These are phyloP conservation scores for Lampropteryx suffumata DNA, from an alignment of 2,888 invertebrate species.

Conservation along the genomic window DNA sequence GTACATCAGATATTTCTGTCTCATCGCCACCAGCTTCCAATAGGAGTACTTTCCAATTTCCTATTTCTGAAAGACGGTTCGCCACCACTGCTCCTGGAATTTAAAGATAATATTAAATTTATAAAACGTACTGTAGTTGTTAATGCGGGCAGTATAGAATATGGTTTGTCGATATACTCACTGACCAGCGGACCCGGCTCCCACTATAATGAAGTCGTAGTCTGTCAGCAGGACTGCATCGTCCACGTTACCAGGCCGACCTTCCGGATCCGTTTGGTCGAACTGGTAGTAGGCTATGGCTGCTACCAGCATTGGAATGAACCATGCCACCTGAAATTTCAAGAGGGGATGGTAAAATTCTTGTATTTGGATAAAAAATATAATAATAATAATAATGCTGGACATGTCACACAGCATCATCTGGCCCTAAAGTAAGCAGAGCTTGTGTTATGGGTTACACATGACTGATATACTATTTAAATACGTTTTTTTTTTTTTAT, in stretches of 20 bases:
- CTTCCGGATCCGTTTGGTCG: conserved; percentile 92
- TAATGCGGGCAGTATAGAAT: no score
- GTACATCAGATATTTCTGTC: conserved; percentile 95
- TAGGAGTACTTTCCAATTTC: conserved; percentile 90
- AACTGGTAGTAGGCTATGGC: conserved; percentile 94
- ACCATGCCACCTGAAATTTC: conserved; percentile 86
- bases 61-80: conserved; percentile 90
- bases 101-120: not conserved
- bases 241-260: conserved; percentile 87
- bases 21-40: conserved; percentile 95
- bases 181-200: conserved; percentile 93
- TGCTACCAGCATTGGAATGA: conserved; percentile 92
- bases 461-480: no score
- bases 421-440: no score
- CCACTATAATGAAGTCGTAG: conserved; percentile 94
- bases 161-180: conserved; percentile 42
- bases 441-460: no score
- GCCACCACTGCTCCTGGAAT: conserved; percentile 90
- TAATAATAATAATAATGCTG: no score
- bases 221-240: conserved; percentile 85
- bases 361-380: no score
- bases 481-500: no score
- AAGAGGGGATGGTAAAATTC: not conserved
- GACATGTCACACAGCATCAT: no score
- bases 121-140: not conserved